Base-by-base conservation (phyloP, 2,888 invertebrate species). In the Stegophylla sp. region DNA sequence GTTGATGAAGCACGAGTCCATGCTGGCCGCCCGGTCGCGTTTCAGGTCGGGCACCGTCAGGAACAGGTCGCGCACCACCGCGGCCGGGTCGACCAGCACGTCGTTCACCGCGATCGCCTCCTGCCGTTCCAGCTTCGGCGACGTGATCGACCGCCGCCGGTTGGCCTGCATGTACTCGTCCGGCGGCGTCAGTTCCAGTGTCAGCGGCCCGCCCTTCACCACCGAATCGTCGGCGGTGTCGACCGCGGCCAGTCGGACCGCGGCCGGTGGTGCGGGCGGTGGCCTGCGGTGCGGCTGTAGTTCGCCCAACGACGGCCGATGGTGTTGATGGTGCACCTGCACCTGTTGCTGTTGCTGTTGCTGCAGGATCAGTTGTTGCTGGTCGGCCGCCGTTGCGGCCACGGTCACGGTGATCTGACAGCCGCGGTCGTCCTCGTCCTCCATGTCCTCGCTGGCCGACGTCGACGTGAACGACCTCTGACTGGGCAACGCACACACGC, bases 1-100 rank as follows among this genome's bases (percentile, higher is more conserved):
- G 87, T 93, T 92, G 82, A 93, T 91, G 86, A 94, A 95, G 86
- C 94, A 93, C 23, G 94, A 94, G 86, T 95, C 95, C 1, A 95
- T 94, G 0, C 94, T 94, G 48, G 94, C 94, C 23, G 95, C 95
- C 23, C 95, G 91, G 86, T 94, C 94, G 41, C 94, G 90, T 86
- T 92, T 93, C 84, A 94, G 87, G 85, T 94, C 94, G 59, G 95
- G 95, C 82, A 95, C 95, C 82, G 93, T 91, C 64, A 94, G 87
- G 86, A 92, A 93, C 83, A 93, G 92, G 84, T 93, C 92, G 82
- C 91, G 89, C 10, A 93, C 92, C 69, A 90, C 45, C 13, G 23
- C 75, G 9, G 67, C 56, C 15, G 76, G 76, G n/a, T 77, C 76
- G 48, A 61, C 63, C 59, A 73, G 56, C 79, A 82, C 82, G 82